Evolutionary conservation across 2,113 vertebrate species (phyloP).

Genomic region (Aptenodytes forsteri): DNA sequence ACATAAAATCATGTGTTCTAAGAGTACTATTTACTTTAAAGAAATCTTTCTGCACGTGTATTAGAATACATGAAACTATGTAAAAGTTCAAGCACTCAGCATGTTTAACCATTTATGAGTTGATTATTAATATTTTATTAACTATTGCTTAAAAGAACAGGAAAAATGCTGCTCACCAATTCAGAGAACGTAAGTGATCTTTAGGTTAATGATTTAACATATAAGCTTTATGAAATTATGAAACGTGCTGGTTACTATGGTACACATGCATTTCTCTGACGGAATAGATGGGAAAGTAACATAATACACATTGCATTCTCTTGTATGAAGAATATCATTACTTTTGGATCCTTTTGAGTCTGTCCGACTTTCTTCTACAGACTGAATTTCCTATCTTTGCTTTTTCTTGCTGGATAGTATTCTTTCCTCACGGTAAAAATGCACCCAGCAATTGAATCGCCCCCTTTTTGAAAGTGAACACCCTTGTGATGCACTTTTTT

Average conservation of each 20-base stretch:
- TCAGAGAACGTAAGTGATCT: constrained; percentile 40
- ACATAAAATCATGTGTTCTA: neutral
- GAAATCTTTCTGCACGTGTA: neutral
- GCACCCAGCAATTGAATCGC: neutral
- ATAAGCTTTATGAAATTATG: neutral
- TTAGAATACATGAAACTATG: neutral
- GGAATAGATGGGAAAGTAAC: neutral
- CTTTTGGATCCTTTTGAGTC: neutral
- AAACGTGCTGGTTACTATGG: neutral
- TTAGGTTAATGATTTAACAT: constrained; percentile 28
- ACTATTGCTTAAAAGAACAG: constrained; percentile 45
- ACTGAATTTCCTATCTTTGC: neutral
- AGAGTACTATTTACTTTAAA: neutral
- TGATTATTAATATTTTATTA: constrained; percentile 69
- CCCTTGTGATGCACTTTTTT: neutral
- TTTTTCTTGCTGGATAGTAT: neutral
- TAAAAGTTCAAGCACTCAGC: constrained; percentile 26
- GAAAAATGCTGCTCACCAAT: neutral
- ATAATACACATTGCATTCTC: neutral
- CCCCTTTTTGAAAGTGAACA: neutral
- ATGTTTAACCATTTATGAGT: constrained; percentile 63
- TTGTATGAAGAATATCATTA: neutral
- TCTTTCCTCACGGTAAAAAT: neutral
- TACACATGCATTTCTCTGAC: neutral
- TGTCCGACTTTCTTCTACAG: neutral